Evolutionary conservation across 1,140 invertebrate species (phyloP), one percentile per base, ranked within the genome.

Genomic region (Anastrepha ludens): DNA sequence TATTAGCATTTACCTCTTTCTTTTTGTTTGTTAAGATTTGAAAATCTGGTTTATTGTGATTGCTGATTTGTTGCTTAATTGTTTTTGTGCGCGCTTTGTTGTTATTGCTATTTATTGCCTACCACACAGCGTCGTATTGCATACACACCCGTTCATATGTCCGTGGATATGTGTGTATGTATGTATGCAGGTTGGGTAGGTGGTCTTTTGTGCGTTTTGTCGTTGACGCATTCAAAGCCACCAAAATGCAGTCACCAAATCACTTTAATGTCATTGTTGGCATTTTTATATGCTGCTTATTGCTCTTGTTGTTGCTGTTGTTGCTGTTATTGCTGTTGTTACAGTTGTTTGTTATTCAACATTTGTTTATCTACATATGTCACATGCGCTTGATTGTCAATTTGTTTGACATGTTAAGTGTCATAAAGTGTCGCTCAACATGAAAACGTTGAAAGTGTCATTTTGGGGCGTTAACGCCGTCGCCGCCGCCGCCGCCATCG

Each of bases 341-440:
- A 15, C 29, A 29, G 29, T 29, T 29, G 29, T 17, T 17, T n/a
- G 60, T 62, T 62, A 62, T 74, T 39, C 41, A 29, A 39, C n/a
- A 86, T 86, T n/a, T 86, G 59, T 44, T 86, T 60, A 86, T 86
- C 85, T 86, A 86, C 85, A 86, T 44, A 44, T 86, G 85, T 60
- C 85, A 86, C 62, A 8, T 62, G 29, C 29, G 41, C 62, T 86
- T 59, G 85, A 86, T 62, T 86, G 85, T 86, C 85, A 86, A 86
- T 86, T 86, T 86, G 58, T 62, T 86, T 86, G 85, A 86, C 85
- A 86, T 86, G 55, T 86, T 86, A 60, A 86, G 85, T 86, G 85
- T 86, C 85, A 86, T 86, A 86, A 86, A 86, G 85, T 86, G 85
- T 86, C 59, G 29, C 85, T 62, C 58, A 86, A 86, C 55, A 86